phyloP scores from a whole-genome alignment of 2,888 invertebrate genomes.

The Oeneis ivallda region DNA sequence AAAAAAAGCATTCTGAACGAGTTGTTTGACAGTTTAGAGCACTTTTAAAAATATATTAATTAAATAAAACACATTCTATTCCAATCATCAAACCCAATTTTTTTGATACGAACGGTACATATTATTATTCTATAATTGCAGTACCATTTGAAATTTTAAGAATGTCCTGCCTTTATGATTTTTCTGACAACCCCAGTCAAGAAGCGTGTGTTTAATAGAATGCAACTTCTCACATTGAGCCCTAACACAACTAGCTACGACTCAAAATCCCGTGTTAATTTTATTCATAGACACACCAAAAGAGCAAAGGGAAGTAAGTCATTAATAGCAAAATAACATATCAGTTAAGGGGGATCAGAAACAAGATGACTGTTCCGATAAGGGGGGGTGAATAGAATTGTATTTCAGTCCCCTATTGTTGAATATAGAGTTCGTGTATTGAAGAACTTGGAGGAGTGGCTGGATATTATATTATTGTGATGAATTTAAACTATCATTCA shows the following conservation, averaged over 20 bases:
- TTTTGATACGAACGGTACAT: too few species aligned
- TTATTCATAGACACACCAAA: slow-evolving; percentile 38
- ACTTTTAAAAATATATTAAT: too few species aligned
- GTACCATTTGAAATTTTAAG: too few species aligned
- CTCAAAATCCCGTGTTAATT: background rate
- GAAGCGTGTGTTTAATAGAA: slow-evolving; percentile 13
- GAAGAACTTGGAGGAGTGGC: slow-evolving; percentile 20
- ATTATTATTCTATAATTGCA: too few species aligned
- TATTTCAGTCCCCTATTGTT: slow-evolving; percentile 32
- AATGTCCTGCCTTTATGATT: background rate
- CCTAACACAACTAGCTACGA: background rate
- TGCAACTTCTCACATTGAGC: background rate
- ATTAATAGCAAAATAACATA: slow-evolving; percentile 73
- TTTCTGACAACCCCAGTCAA: background rate
- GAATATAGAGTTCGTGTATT: slow-evolving; percentile 8
- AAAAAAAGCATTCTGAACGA: too few species aligned
- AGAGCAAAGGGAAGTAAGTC: slow-evolving; percentile 62
- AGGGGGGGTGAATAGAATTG: slow-evolving; percentile 38
- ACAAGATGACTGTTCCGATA: slow-evolving; percentile 53
- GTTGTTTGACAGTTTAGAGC: too few species aligned
- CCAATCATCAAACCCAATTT: too few species aligned
- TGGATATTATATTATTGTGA: background rate
- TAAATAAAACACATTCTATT: too few species aligned
- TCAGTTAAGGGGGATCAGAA: slow-evolving; percentile 60
- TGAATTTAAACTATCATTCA: slow-evolving; percentile 6